Conservation (phyloP, 2,113 vertebrate genomes). For the Xerus inauris region DNA sequence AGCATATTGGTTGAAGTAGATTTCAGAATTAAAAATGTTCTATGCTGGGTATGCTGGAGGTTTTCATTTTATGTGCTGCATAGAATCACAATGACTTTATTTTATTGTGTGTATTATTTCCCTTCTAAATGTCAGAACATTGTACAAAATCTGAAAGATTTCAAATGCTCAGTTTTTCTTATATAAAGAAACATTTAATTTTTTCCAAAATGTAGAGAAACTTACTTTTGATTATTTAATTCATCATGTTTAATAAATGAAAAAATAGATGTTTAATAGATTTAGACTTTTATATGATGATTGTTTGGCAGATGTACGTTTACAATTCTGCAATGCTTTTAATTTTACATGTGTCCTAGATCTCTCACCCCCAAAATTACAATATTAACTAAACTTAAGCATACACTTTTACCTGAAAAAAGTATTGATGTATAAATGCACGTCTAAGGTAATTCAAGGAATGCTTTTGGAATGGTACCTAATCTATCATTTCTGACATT, state of each 20-base stretch:
- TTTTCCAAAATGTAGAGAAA: not conserved
- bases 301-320: not conserved
- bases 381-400: not conserved
- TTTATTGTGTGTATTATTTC: not conserved
- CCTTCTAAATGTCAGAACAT: not conserved
- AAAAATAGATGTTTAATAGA: not conserved
- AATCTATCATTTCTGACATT: not conserved
- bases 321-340: not conserved
- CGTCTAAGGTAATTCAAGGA: not conserved
- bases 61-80: constrained; percentile 30
- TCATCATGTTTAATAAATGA: not conserved
- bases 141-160: not conserved
- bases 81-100: not conserved
- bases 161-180: not conserved
- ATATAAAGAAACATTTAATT: not conserved
- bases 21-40: constrained; percentile 56
- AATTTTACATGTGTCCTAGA: not conserved
- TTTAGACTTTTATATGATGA: not conserved
- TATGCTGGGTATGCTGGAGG: not conserved
- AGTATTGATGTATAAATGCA: not conserved
- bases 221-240: not conserved
- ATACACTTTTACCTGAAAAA: not conserved
- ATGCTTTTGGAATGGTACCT: not conserved
- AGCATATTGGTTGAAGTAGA: constrained; percentile 48
- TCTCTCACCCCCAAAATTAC: not conserved